phyloP scores from a whole-genome alignment of 2,888 invertebrate species.

The Macropis europaea region DNA sequence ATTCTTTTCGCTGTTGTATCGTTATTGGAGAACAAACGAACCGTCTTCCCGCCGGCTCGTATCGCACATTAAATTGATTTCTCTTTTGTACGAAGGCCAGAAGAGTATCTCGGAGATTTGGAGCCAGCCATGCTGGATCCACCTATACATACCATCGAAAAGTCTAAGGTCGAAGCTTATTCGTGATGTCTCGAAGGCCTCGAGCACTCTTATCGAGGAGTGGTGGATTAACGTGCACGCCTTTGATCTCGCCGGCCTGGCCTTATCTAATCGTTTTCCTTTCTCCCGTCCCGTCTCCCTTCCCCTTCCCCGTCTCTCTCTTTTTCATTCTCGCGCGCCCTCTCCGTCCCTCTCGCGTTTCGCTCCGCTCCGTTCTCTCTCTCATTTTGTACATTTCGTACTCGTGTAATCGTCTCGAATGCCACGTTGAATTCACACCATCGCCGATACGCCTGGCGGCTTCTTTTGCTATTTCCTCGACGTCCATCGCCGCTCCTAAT shows the following conservation, averaged over 20 bases:
- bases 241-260: constrained; percentile 78
- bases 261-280: constrained; percentile 78
- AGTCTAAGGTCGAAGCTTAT: constrained; percentile 67
- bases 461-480: constrained; percentile 16
- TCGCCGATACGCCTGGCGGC: constrained; percentile 27
- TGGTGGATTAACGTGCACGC: constrained; percentile 78
- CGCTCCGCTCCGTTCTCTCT: constrained; percentile 27
- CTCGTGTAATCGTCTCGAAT: constrained; percentile 45
- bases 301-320: constrained; percentile 29
- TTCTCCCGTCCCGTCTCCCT: constrained; percentile 60
- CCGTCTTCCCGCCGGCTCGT: no score
- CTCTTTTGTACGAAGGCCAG: not conserved
- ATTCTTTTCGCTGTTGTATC: no score
- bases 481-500: not conserved
- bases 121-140: constrained; percentile 57
- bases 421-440: constrained; percentile 59
- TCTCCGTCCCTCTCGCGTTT: constrained; percentile 46
- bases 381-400: constrained; percentile 48
- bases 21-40: no score
- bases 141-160: constrained; percentile 54
- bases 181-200: constrained; percentile 72
- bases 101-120: constrained; percentile 19
- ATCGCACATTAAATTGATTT: not conserved
- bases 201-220: constrained; percentile 76
- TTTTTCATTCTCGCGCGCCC: constrained; percentile 54